Evolutionary conservation across 1,140 invertebrate genomes (phyloP).

Genomic region (Caenorhabditis elegans): DNA sequence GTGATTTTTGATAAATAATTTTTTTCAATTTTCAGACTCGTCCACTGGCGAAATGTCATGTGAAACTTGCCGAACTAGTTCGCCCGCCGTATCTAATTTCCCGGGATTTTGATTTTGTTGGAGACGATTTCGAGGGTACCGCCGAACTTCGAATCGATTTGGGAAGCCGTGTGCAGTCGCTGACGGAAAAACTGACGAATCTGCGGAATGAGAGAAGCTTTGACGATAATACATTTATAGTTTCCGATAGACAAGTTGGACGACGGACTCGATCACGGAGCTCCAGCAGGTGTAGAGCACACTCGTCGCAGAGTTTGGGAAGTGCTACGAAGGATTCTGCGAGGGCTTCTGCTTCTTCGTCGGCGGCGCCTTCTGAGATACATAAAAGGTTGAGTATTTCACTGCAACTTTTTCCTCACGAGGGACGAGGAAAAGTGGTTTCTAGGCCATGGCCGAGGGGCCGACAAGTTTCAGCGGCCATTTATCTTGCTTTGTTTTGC

Average conservation of each 20-base stretch:
- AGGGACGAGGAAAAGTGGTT: no score
- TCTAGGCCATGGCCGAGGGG: no score
- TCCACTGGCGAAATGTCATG: not conserved
- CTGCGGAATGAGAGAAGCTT: not conserved
- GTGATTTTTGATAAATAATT: no score
- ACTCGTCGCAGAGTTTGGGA: not conserved
- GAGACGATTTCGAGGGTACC: constrained; percentile 10
- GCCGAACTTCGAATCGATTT: constrained; percentile 4
- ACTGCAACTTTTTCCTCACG: no score
- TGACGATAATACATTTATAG: not conserved
- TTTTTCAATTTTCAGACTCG: not conserved
- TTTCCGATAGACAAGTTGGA: not conserved
- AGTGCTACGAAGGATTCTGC: not conserved
- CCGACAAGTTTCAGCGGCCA: no score
- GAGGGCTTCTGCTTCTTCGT: not conserved
- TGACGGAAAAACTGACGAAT: not conserved
- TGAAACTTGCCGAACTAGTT: not conserved
- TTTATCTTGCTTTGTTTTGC: no score
- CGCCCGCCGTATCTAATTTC: not conserved
- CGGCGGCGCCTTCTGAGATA: not conserved
- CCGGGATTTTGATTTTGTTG: not conserved
- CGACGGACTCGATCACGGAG: not conserved
- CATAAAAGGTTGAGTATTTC: no score
- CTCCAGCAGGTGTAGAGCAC: not conserved
- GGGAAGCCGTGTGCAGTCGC: not conserved